Percentiles rank a stretch among this genome's conserved stretches.
Evolutionary conservation across 2,797 vertebrate genomes (phyloP).

Genomic region (Sebastolobus alascanus): DNA sequence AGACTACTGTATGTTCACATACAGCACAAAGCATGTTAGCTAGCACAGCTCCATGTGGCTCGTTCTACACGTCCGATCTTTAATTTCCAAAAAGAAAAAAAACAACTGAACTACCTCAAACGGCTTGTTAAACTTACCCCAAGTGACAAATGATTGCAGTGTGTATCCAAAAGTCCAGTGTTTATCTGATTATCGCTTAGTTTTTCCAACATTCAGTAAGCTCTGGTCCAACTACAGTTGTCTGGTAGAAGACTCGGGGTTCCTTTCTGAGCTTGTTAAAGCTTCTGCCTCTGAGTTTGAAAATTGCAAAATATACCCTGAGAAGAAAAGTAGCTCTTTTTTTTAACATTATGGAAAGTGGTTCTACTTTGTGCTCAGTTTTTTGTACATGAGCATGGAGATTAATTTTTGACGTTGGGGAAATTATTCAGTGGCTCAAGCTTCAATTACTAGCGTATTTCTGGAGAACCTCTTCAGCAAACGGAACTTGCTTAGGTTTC

Average conservation of each 20-base stretch:
- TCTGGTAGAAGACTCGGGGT: neutral
- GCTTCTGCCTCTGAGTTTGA: neutral
- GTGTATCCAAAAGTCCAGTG: conserved; percentile 7
- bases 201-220: neutral
- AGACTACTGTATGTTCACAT: neutral
- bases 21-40: neutral
- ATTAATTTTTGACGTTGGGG: neutral
- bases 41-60: neutral
- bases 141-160: conserved; percentile 18
- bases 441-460: neutral
- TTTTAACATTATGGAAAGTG: neutral
- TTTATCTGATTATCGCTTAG: neutral
- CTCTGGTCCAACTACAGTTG: neutral
- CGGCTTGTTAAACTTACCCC: neutral
- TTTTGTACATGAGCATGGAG: neutral
- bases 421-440: neutral
- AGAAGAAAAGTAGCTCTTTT: neutral
- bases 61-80: neutral
- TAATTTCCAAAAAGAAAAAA: neutral
- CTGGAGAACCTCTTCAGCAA: neutral
- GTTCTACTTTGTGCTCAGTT: neutral
- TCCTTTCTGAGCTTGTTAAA: neutral
- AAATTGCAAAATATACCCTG: neutral
- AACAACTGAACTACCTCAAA: neutral
- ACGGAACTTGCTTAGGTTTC: neutral